Percentiles rank a stretch among this genome's conserved stretches.
Conservation (phyloP, 2,113 vertebrate species). For the Microtus ochrogaster region DNA sequence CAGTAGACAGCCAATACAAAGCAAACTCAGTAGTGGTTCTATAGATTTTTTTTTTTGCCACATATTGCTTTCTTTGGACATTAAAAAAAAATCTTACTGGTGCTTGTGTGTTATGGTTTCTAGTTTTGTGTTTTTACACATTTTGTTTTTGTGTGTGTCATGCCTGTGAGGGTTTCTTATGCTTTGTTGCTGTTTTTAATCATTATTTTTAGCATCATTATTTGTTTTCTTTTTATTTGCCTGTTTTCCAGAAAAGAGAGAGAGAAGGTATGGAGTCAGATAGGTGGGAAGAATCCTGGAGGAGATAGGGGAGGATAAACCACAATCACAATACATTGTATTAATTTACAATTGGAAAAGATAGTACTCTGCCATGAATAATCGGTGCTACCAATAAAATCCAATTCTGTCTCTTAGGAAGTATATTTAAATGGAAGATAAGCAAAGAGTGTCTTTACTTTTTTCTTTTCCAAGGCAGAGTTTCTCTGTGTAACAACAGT, state of each 20-base stretch:
- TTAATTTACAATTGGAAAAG: neutral
- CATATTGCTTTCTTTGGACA: neutral
- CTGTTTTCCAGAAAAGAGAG: neutral
- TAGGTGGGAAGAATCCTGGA: neutral
- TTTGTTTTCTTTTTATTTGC: neutral
- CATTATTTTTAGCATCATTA: neutral
- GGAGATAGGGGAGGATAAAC: neutral
- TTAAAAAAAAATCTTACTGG: neutral
- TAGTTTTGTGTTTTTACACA: neutral
- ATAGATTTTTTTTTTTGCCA: neutral
- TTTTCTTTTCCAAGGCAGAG: too few species aligned
- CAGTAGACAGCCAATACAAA: neutral
- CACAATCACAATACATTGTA: too few species aligned
- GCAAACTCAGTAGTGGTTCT: neutral
- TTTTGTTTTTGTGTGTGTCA: neutral
- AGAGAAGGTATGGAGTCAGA: neutral
- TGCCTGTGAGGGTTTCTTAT: neutral
- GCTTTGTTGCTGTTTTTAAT: neutral
- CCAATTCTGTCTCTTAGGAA: neutral
- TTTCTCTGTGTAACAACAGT: too few species aligned
- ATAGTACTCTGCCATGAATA: neutral
- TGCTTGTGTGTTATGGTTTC: neutral
- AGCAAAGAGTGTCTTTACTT: neutral
- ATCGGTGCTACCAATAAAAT: neutral
- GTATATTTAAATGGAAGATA: neutral